Base-by-base conservation (phyloP, 2,797 vertebrate genomes). In the Silurus aristotelis region DNA sequence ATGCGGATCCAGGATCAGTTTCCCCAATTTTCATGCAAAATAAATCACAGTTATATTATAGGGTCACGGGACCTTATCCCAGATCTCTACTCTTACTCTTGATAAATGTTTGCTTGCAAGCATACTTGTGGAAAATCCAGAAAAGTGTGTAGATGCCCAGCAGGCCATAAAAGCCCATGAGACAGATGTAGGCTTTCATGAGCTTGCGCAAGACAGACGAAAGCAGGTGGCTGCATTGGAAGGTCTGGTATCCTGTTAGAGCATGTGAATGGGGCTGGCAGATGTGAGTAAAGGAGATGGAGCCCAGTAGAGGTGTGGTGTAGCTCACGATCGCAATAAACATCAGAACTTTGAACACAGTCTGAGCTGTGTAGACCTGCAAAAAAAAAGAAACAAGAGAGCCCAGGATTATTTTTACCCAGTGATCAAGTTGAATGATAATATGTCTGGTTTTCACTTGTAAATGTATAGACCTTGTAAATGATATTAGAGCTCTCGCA, bases 341-440 rank as follows among this genome's bases (percentile, higher is more conserved):
- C 91, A 93, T 91, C 83, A 95, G 87, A 27, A 95, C 84, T 89
- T 96, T 97, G 86, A 96, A 95, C 46, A 95, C 66, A 0, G 95
- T 96, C 90, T 96, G 96, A 78, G 94, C 92, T 78, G 94, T 87
- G 87, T 96, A 96, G 85, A 96, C 94, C 95, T 95, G 90, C 64
- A 8, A 83, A 20, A 20, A 20, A 68, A 68, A 58, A 14, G 9
- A 68, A 22, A 76, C 22, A 80, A 13, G 22, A 10, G 60, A 78
- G 48, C 43, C 52, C 20, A 38, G 63, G 61, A 78, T 55, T 22
- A 56, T 46, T 1, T 60, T 22, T 27, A 76, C 13, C 5, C n/a
- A 86, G 48, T 7, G 63, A 60, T 2, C 20, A 67, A 22, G 55
- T 13, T 56, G 14, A 56, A n/a, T 43, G 1, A 48, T 63, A 25